Conservation (phyloP, 2,113 vertebrate genomes). For the Reinhardtius hippoglossoides region DNA sequence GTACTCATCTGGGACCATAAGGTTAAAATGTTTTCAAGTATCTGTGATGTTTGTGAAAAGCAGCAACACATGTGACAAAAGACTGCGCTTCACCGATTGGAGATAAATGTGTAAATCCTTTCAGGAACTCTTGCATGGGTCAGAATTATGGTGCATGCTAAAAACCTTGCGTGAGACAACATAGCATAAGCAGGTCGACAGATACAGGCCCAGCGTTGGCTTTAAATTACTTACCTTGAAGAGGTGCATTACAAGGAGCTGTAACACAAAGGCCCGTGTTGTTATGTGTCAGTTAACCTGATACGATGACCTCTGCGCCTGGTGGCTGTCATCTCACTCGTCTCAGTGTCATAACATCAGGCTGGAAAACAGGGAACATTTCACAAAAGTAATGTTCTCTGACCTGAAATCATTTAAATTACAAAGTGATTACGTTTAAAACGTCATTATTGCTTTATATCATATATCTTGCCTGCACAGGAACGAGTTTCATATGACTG, state of each 20-base stretch:
- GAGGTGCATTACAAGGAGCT: slow-evolving; percentile 14
- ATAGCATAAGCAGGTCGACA: background rate
- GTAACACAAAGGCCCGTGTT: slow-evolving; percentile 25
- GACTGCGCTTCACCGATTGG: no score
- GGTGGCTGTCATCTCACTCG: background rate
- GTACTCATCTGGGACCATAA: no score
- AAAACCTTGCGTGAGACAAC: background rate
- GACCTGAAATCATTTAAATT: no score
- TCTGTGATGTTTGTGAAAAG: no score
- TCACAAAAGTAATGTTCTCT: no score
- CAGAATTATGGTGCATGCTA: no score
- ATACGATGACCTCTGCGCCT: slow-evolving; percentile 22
- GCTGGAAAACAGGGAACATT: background rate
- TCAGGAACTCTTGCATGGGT: no score
- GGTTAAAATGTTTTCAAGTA: no score
- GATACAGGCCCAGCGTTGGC: background rate
- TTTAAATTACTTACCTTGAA: slow-evolving; percentile 26
- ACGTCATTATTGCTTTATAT: background rate
- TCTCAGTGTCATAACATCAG: slow-evolving; percentile 10
- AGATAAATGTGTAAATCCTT: no score
- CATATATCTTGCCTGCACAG: background rate
- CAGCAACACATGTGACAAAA: no score
- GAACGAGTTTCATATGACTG: background rate
- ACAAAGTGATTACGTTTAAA: no score
- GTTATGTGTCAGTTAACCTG: slow-evolving; percentile 5